Evolutionary conservation across 2,797 vertebrate species (phyloP), one percentile per base, ranked within the genome.

Genomic region (Argentina silus): DNA sequence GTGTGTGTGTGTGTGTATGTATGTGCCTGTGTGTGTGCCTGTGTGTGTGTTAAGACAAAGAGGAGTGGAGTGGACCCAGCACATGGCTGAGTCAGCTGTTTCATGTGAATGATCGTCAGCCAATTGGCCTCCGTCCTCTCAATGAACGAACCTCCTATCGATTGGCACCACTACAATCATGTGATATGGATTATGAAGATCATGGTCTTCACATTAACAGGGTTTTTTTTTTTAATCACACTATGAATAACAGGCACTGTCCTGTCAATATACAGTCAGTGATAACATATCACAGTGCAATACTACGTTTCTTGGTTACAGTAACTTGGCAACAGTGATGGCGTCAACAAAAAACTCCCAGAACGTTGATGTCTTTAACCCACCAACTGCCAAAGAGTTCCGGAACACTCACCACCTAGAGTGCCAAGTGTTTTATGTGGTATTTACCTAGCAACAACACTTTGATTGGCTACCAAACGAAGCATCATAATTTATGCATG

Each of bases 61-160:
- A 48, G 27, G 27, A 2, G 27, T 36, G 19, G 27, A 51, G 47
- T 19, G 59, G 23, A 17, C 21, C 7, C 4, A 42, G 27, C 48
- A 53, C 66, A 48, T 72, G 71, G 48, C 50, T n/a, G n/a, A 63
- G 8, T 70, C 75, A 0, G 55, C 57, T 21, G 45, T 70, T 62
- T 72, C 65, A 50, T 21, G 14, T 45, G 57, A 67, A 67, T 42
- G 10, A 75, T 10, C 47, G 1, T 21, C 69, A 4, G 2, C 42
- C 72, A 10, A 0, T 43, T 4, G 42, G 19, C 47, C 21, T n/a
- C n/a, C 21, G 12, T 50, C 23, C 19, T 67, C 17, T 62, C 15
- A 48, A 1, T 71, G 19, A 48, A 73, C 51, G 21, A 69, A 56
- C 67, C 21, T 0, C 0, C 4, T 15, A 69, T 75, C 50, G n/a